Conservation (phyloP, 1,140 invertebrate genomes). For the Muscidifurax raptorellus region DNA sequence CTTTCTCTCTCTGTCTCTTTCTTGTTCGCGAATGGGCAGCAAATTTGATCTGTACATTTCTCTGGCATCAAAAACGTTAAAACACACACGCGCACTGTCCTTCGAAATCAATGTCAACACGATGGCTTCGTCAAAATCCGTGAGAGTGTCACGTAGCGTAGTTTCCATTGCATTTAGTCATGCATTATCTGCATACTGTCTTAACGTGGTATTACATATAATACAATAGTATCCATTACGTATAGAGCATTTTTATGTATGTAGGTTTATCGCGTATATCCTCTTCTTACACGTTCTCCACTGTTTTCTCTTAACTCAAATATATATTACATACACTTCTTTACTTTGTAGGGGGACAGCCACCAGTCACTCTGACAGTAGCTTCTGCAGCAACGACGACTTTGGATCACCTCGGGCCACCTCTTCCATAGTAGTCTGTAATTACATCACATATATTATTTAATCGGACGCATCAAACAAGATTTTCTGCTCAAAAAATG, state of each 20-base stretch:
- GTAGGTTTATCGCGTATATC: slow-evolving; percentile 57
- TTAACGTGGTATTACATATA: slow-evolving; percentile 72
- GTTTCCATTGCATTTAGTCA: slow-evolving; percentile 71
- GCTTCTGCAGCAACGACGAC: slow-evolving; percentile 85
- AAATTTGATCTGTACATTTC: slow-evolving; percentile 30
- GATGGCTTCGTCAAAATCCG: slow-evolving; percentile 50
- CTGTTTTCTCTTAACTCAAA: slow-evolving; percentile 57
- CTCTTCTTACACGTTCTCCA: slow-evolving; percentile 54
- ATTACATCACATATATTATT: slow-evolving; percentile 54
- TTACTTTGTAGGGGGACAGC: slow-evolving; percentile 65
- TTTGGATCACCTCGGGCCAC: slow-evolving; percentile 81
- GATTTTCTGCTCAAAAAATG: slow-evolving; percentile 34
- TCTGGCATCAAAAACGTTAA: slow-evolving; percentile 14
- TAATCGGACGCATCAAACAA: background rate
- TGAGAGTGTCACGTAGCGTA: slow-evolving; percentile 56
- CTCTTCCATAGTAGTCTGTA: slow-evolving; percentile 87
- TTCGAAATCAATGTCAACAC: slow-evolving; percentile 31
- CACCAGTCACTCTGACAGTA: slow-evolving; percentile 84
- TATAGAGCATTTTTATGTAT: slow-evolving; percentile 64
- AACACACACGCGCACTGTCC: background rate
- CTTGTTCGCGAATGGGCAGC: background rate
- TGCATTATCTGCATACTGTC: slow-evolving; percentile 72
- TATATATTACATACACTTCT: slow-evolving; percentile 72
- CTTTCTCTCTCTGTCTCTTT: no score
- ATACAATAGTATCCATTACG: slow-evolving; percentile 73